phyloP scores from a whole-genome alignment of 2,888 invertebrate species.

The Pristionchus arcanus region DNA sequence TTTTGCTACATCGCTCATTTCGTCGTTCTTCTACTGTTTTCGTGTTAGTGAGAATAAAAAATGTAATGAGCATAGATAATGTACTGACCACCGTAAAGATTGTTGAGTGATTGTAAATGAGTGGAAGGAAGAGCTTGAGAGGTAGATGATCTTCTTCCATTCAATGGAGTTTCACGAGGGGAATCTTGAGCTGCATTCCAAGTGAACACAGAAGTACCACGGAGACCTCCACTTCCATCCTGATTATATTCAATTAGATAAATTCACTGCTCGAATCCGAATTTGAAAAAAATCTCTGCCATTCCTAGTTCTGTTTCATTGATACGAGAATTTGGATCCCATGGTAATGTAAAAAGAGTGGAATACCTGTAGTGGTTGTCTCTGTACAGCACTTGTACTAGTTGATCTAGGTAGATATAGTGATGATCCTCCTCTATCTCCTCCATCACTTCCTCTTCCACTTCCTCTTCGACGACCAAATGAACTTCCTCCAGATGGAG shows the following conservation, averaged over 20 bases:
- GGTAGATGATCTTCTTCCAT: conserved; percentile 26
- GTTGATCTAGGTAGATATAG: conserved; percentile 26
- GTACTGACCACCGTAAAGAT: conserved; percentile 31
- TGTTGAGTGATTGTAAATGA: conserved; percentile 39
- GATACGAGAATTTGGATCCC: neutral
- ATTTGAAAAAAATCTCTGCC: neutral
- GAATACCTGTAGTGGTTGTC: conserved; percentile 10
- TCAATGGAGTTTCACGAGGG: neutral
- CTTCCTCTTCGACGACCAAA: conserved; percentile 38
- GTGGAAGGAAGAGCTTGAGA: neutral
- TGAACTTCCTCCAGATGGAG: conserved; percentile 46
- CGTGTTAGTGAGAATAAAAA: too few relatives aligned
- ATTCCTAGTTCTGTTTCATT: too few relatives aligned
- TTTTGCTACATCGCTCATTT: too few relatives aligned
- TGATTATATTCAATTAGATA: neutral
- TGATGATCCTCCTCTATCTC: neutral
- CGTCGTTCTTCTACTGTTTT: too few relatives aligned
- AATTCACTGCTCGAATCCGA: neutral
- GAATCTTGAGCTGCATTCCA: conserved; percentile 42
- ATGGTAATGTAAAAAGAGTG: neutral
- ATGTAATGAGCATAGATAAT: neutral
- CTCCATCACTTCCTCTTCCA: conserved; percentile 33
- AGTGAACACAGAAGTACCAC: conserved; percentile 49
- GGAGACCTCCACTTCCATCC: conserved; percentile 18
- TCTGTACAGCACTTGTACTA: neutral